Base-by-base conservation (phyloP, 2,797 vertebrate genomes). In the Cuculus canorus region DNA sequence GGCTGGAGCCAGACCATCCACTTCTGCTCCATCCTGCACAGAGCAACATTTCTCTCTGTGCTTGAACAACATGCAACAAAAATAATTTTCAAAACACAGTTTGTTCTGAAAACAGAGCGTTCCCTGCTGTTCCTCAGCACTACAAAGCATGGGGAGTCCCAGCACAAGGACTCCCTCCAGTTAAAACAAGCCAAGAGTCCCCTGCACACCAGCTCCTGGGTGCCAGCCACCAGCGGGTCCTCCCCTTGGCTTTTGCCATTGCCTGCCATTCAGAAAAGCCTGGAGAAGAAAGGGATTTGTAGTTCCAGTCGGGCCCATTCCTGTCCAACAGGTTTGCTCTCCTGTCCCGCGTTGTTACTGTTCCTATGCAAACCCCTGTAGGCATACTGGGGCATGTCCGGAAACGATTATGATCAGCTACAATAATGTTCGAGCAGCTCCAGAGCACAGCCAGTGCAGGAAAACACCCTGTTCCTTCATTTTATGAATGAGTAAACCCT, bases 371-470 rank as follows among this genome's bases (percentile, higher is more conserved):
- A 93, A 53, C 52, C 82, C 94, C 65, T 24, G 24, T 50, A 41
- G 97, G 97, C 96, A 94, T 54, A 75, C n/a, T 84, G 69, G 96
- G 96, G 94, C 97, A 95, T 72, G 96, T 97, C 97, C 95, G 86
- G 96, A 95, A 97, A 92, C 32, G 93, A 96, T 97, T 47, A 35
- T 85, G 2, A 96, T 96, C 93, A 92, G 95, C 95, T 93, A 69
- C 86, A 57, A 86, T 87, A 94, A 94, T 35, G 77, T 52, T 61
- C 72, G 70, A 92, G 84, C 90, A 10, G 90, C 92, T 76, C 85
- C 95, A 25, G 93, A 95, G 96, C 94, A 25, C 88, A 54, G 72
- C 66, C 85, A 28, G 39, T n/a, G 89, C 93, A 47, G 82, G 76
- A 77, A 95, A 71, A 84, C 95, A 88, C 68, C 59, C 85, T 69